phyloP scores from a whole-genome alignment of 1,140 invertebrate genomes.

The Brachystomella parvula region DNA sequence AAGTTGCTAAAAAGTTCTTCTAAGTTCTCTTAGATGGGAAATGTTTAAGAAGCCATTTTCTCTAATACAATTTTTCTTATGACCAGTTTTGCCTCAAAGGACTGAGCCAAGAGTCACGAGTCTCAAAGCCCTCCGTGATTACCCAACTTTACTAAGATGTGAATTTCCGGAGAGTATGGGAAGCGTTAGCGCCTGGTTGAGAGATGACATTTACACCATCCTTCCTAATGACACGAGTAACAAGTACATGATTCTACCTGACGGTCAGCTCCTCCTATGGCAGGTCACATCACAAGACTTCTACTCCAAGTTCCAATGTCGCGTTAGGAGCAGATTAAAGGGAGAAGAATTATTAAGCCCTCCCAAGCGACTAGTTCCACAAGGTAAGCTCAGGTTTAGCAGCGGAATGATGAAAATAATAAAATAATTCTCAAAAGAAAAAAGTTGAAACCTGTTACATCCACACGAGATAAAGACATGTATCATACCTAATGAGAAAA shows the following conservation, averaged over 20 bases:
- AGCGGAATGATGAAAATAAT: no score
- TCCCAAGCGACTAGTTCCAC: background rate
- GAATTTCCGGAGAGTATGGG: background rate
- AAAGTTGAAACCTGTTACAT: no score
- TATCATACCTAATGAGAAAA: no score
- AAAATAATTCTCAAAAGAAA: no score
- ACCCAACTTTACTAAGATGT: background rate
- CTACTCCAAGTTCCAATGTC: background rate
- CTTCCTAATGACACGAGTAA: background rate
- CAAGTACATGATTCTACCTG: slow-evolving; percentile 1
- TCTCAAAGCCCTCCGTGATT: background rate
- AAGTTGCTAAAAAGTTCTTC: background rate
- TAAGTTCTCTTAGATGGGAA: background rate
- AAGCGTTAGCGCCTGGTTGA: background rate
- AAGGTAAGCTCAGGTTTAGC: background rate
- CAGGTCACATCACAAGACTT: background rate
- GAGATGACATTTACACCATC: background rate
- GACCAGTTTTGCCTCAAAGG: background rate
- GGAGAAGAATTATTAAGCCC: background rate
- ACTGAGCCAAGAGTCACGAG: background rate
- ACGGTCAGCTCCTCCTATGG: background rate
- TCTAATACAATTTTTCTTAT: no score
- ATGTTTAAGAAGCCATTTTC: no score
- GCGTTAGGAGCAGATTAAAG: background rate
- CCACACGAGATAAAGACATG: no score